phyloP scores from a whole-genome alignment of 53 echinoderm and acorn worm species.

The Holothuria leucospilota region DNA sequence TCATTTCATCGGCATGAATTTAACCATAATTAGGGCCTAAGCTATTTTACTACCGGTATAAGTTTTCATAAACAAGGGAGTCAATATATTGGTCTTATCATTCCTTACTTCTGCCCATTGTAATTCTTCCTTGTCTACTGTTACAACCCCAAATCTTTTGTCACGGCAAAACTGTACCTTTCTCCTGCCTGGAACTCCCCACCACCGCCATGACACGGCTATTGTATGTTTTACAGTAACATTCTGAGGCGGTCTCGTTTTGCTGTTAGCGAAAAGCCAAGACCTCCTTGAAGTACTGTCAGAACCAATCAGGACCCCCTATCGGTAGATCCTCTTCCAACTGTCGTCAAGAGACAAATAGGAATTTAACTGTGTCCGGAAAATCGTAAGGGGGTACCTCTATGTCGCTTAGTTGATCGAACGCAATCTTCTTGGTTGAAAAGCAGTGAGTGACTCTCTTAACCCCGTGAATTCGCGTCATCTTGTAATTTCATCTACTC shows the following conservation, averaged over 20 bases:
- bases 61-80: no score
- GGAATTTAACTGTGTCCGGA: slow-evolving; percentile 45
- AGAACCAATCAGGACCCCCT: slow-evolving; percentile 24
- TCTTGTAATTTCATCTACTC: slow-evolving; percentile 35
- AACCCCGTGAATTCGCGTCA: slow-evolving; percentile 27
- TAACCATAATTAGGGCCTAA: no score
- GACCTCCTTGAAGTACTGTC: slow-evolving; percentile 51
- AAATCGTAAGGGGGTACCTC: slow-evolving; percentile 23
- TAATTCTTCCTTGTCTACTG: no score
- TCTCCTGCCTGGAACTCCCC: no score
- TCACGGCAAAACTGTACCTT: no score
- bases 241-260: slow-evolving; percentile 38
- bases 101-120: no score
- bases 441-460: slow-evolving; percentile 33
- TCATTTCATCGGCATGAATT: no score
- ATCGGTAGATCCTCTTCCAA: slow-evolving; percentile 32
- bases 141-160: no score
- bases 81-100: no score
- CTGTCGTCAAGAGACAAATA: slow-evolving; percentile 40
- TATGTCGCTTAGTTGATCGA: not conserved
- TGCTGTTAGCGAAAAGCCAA: slow-evolving; percentile 37
- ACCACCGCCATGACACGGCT: not conserved
- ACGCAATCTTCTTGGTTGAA: not conserved
- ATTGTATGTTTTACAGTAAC: slow-evolving; percentile 43
- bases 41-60: no score